These are phyloP conservation scores for Itoplectis maculator DNA, from an alignment of 2,888 invertebrate genomes.

Conservation along the genomic window DNA sequence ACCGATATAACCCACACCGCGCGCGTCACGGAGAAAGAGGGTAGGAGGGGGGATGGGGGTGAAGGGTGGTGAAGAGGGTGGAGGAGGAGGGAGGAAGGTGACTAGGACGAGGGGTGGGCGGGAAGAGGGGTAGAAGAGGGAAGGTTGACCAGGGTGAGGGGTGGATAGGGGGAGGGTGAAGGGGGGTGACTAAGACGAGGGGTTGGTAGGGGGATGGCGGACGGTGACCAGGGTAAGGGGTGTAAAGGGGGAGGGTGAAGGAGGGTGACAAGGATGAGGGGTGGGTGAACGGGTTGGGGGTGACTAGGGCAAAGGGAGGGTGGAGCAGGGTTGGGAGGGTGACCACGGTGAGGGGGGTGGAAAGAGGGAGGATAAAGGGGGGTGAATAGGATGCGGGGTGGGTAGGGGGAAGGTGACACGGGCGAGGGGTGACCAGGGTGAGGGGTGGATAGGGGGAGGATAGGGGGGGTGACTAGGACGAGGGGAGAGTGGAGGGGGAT, in stretches of 20 bases:
- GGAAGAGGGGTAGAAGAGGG: too few relatives aligned
- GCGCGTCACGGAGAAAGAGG: neutral
- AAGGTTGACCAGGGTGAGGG: too few relatives aligned
- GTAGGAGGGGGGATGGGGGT: neutral
- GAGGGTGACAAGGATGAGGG: too few relatives aligned
- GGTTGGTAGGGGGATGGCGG: neutral
- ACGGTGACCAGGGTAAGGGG: too few relatives aligned
- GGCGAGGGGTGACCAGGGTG: neutral
- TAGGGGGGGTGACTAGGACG: neutral
- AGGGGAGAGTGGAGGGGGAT: neutral
- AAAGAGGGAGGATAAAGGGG: neutral
- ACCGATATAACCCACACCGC: slow-evolving; percentile 20
- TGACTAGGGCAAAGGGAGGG: too few relatives aligned
- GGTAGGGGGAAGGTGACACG: neutral
- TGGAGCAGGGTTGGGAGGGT: too few relatives aligned
- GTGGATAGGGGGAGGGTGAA: too few relatives aligned
- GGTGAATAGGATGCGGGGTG: neutral
- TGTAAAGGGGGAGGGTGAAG: too few relatives aligned
- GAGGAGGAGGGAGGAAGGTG: neutral
- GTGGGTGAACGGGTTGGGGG: too few relatives aligned
- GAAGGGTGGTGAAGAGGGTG: neutral
- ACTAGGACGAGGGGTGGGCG: too few relatives aligned
- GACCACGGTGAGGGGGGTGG: neutral
- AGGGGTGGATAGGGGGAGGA: neutral
- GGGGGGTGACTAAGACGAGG: too few relatives aligned